A percentile compares a stretch with the other conserved stretches of the same genome.
phyloP scores from a whole-genome alignment of 2,888 invertebrate species.

The Limnephilus rhombicus region DNA sequence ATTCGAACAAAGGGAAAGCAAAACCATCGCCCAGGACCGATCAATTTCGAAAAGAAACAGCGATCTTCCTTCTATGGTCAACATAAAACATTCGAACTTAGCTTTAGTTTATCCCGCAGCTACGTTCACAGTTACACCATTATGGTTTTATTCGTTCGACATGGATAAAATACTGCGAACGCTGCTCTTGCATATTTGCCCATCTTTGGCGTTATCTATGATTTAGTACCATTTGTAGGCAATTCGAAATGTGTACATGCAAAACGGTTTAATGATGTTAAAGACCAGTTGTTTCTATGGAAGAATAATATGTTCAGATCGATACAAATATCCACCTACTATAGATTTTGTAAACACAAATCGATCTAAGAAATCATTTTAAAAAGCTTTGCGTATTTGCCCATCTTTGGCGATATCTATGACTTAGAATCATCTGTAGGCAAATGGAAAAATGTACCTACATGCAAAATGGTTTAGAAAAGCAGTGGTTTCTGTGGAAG shows the following conservation, averaged over 20 bases:
- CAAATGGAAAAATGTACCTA: background rate
- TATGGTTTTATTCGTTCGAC: background rate
- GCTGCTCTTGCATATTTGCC: background rate
- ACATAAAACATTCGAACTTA: background rate
- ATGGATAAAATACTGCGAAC: background rate
- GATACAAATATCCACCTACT: background rate
- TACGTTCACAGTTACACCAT: constrained; percentile 18
- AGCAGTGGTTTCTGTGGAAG: background rate
- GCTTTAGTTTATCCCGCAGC: background rate
- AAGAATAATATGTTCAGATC: background rate
- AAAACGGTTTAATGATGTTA: constrained; percentile 6
- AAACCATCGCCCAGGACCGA: background rate
- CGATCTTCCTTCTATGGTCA: constrained; percentile 15
- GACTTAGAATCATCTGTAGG: constrained; percentile 21
- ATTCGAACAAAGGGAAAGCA: constrained; percentile 6
- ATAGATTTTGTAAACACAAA: too few species aligned
- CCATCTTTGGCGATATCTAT: constrained; percentile 25
- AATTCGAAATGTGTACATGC: constrained; percentile 14
- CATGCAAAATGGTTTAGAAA: background rate
- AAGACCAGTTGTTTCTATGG: background rate
- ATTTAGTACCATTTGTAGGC: constrained; percentile 34
- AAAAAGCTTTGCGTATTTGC: background rate
- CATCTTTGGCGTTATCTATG: constrained; percentile 37
- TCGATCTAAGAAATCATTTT: too few species aligned
- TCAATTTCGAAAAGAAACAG: background rate